Evolutionary conservation across 2,797 vertebrate genomes (phyloP).

Genomic region (Meriones psammophilus): DNA sequence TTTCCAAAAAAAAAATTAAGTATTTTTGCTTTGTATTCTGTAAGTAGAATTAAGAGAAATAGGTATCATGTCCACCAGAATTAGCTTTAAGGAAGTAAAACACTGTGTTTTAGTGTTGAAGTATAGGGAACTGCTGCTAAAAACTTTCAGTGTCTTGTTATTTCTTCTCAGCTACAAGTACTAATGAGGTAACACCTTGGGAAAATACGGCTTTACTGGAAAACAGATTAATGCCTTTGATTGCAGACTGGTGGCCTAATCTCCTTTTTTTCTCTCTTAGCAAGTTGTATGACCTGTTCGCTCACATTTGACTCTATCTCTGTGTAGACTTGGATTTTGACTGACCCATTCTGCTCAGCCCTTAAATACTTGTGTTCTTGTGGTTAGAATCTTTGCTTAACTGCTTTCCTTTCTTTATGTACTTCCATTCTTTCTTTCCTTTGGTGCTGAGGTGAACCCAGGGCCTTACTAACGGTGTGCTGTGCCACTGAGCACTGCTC

Average conservation of each 20-base stretch:
- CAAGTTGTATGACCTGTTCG: background rate
- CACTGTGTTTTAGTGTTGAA: background rate
- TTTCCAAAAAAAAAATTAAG: background rate
- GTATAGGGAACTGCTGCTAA: background rate
- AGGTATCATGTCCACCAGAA: background rate
- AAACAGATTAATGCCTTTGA: background rate
- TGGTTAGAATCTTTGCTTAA: slow-evolving; percentile 17
- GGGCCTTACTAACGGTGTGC: background rate
- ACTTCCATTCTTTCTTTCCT: background rate
- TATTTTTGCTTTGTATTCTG: background rate
- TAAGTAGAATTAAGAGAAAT: slow-evolving; percentile 20
- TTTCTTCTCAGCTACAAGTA: background rate
- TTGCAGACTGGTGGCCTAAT: background rate
- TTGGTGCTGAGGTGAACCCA: background rate
- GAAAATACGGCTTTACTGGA: slow-evolving; percentile 4
- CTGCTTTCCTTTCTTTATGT: background rate
- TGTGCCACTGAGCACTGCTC: too few relatives aligned
- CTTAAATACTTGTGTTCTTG: background rate
- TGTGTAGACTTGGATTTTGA: slow-evolving; percentile 11
- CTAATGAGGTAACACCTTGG: background rate
- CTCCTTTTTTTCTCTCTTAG: background rate
- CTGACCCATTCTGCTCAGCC: background rate
- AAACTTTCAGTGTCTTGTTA: background rate
- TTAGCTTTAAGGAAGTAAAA: background rate
- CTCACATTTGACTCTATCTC: slow-evolving; percentile 21